Conservation (phyloP, 2,888 invertebrate species). For the Syrista parreyssii region DNA sequence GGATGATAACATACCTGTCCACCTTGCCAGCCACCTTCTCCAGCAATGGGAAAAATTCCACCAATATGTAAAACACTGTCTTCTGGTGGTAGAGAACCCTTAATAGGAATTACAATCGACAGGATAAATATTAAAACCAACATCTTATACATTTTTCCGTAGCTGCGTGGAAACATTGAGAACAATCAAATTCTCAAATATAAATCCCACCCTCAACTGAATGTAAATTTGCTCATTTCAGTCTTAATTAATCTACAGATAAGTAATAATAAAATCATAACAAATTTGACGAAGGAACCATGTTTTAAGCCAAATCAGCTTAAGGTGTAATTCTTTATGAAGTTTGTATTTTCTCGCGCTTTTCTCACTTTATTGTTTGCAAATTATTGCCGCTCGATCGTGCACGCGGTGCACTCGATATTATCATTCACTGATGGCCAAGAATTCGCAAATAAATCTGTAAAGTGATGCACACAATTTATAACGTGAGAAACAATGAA, state of each 20-base stretch:
- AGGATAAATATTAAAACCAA: slow-evolving; percentile 35
- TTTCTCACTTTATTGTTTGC: background rate
- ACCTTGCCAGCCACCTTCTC: slow-evolving; percentile 97
- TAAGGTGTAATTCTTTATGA: background rate
- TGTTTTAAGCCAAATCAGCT: background rate
- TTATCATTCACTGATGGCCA: background rate
- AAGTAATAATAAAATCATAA: background rate
- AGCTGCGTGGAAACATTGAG: background rate
- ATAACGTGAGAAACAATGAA: background rate
- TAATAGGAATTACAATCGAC: slow-evolving; percentile 33
- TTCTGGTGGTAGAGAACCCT: slow-evolving; percentile 56
- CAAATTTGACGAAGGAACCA: background rate
- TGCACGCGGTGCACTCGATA: background rate
- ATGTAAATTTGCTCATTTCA: background rate
- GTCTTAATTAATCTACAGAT: background rate
- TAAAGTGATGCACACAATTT: background rate
- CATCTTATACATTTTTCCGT: slow-evolving; percentile 18
- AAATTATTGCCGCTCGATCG: background rate
- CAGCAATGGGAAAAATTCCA: slow-evolving; percentile 97
- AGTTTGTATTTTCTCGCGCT: background rate
- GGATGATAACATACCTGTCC: slow-evolving; percentile 74
- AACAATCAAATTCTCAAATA: background rate
- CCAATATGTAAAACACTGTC: slow-evolving; percentile 92
- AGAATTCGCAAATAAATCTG: background rate
- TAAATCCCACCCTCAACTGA: background rate